A percentile compares a stretch with the other conserved stretches of the same genome.
Conservation (phyloP, 2,113 vertebrate species). For the Danionella cerebrum region DNA sequence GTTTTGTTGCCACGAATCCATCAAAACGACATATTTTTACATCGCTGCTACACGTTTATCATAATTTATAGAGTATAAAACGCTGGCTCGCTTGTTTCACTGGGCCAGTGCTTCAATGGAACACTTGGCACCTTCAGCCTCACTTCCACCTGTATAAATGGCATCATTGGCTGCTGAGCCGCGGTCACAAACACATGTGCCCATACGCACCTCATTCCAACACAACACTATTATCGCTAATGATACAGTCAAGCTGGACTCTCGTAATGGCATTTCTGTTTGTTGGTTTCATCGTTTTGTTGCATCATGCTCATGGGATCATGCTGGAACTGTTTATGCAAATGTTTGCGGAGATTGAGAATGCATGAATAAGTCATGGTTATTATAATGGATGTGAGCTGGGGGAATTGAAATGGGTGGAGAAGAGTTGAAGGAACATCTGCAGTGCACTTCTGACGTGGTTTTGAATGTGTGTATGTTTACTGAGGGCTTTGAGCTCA, state of each 20-base stretch:
- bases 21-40: background rate
- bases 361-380: constrained; percentile 52
- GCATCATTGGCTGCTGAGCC: background rate
- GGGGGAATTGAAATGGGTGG: constrained; percentile 8
- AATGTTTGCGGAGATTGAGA: constrained; percentile 41
- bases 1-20: background rate
- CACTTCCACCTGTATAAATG: background rate
- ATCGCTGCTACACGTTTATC: background rate
- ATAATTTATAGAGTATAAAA: background rate
- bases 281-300: background rate
- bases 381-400: constrained; percentile 41
- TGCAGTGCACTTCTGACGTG: background rate
- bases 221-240: background rate
- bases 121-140: background rate
- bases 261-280: background rate
- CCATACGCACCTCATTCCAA: constrained; percentile 6
- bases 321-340: constrained; percentile 32
- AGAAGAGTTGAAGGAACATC: constrained; percentile 16
- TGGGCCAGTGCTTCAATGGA: background rate
- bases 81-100: background rate
- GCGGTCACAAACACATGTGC: background rate
- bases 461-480: background rate
- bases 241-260: background rate
- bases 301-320: constrained; percentile 20
- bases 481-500: background rate